Evolutionary conservation across 2,797 vertebrate genomes (phyloP), one percentile per base, ranked within the genome.

Genomic region (Argya squamiceps): DNA sequence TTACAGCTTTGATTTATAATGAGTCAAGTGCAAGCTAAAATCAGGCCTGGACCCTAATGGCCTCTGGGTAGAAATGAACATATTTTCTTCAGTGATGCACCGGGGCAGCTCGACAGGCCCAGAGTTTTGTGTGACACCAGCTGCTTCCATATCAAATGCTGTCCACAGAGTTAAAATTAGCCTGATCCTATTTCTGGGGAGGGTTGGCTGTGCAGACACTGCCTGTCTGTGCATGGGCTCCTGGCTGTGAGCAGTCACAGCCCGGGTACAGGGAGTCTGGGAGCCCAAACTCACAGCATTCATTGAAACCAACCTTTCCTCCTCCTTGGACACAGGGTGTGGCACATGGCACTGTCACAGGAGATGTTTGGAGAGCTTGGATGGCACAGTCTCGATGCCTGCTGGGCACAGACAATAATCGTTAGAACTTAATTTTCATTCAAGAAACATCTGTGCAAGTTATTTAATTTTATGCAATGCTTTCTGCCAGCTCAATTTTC

Each of bases 111-210:
- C 89, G 74, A 92, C 92, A 96, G 88, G 84, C 76, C 60, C 2
- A n/a, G 89, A 93, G 92, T 95, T 96, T 97, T 97, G 97, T 91
- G 43, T 93, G 97, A 87, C 95, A 96, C 92, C 98, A 98, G 98
- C 98, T 98, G 98, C 91, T 94, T 81, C 97, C 95, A 96, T 96
- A 97, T 96, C 98, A 96, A 96, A 97, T 97, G 95, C 96, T 96
- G 76, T 21, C 91, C 90, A 86, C 4, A 2, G 20, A 90, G 97
- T 92, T 97, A 98, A 98, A 98, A 97, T 98, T 96, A 98, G 89
- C 81, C 55, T 14, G 97, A 84, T 98, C 94, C 16, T 83, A 58
- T 98, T 97, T 94, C 93, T 34, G 76, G 77, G n/a, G 80, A n/a
- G 92, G 84, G 50, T 67, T 10, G 88, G 65, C 71, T 47, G 46